phyloP scores from a whole-genome alignment of 2,113 vertebrate species.

The Eleginops maclovinus region DNA sequence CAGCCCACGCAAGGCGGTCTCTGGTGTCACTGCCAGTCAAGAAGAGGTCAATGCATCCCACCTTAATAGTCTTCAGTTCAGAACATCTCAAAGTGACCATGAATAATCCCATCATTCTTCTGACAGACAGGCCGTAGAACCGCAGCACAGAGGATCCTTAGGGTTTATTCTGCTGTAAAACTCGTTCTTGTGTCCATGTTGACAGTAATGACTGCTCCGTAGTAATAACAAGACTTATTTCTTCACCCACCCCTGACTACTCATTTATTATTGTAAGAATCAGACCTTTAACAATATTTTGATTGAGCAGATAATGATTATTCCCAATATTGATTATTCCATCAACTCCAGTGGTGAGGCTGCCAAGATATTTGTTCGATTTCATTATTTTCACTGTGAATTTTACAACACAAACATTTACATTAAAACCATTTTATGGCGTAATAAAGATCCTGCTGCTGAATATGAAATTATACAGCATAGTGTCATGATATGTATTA shows the following conservation, averaged over 20 bases:
- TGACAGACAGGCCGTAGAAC: slow-evolving; percentile 28
- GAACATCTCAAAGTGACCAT: slow-evolving; percentile 56
- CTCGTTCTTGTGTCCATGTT: background rate
- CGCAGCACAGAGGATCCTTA: slow-evolving; percentile 15
- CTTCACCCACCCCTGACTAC: background rate
- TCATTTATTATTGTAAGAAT: background rate
- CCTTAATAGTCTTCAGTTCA: slow-evolving; percentile 64
- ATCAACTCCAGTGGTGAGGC: background rate
- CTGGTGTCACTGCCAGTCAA: slow-evolving; percentile 59
- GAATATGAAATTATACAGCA: background rate
- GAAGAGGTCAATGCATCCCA: slow-evolving; percentile 64
- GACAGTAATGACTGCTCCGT: background rate
- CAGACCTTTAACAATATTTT: background rate
- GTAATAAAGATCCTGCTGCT: too few relatives aligned
- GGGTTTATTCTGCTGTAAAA: slow-evolving; percentile 41
- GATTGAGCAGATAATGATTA: background rate
- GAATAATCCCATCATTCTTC: slow-evolving; percentile 68
- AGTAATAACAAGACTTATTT: slow-evolving; percentile 22
- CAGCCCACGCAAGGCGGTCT: slow-evolving; percentile 43
- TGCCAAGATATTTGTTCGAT: background rate
- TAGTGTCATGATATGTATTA: background rate
- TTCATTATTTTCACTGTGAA: background rate
- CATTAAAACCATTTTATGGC: background rate
- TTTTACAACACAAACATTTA: background rate
- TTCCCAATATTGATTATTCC: background rate